phyloP scores from a whole-genome alignment of 2,113 vertebrate species.

The Lutjanus erythropterus region DNA sequence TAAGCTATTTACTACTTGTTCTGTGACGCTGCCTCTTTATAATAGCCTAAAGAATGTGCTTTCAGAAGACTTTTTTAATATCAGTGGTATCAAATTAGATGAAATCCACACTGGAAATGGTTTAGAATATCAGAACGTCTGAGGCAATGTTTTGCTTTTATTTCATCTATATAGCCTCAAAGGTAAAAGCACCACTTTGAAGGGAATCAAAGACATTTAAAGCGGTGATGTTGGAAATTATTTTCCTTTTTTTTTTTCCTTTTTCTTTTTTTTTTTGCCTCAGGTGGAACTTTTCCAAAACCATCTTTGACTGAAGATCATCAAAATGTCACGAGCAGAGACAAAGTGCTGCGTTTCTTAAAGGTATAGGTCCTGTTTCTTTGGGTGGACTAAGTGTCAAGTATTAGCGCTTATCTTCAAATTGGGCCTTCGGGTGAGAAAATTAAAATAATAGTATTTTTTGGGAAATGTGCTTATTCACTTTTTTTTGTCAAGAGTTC shows the following conservation, averaged over 20 bases:
- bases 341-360: background rate
- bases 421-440: background rate
- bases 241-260: background rate
- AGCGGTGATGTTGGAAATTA: conserved; percentile 17
- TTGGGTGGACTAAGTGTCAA: background rate
- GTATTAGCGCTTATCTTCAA: background rate
- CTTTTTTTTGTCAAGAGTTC: background rate
- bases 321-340: background rate
- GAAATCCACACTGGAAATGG: conserved; percentile 48
- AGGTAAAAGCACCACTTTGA: conserved; percentile 37
- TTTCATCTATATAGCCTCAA: conserved; percentile 55
- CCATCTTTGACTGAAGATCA: conserved; percentile 31
- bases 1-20: conserved; percentile 68
- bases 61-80: conserved; percentile 35
- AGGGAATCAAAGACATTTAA: conserved; percentile 43
- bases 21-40: conserved; percentile 75
- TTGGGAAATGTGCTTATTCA: background rate
- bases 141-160: conserved; percentile 9
- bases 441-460: background rate
- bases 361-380: conserved; percentile 5
- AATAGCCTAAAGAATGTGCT: conserved; percentile 67
- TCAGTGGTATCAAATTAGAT: conserved; percentile 43
- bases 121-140: conserved; percentile 30
- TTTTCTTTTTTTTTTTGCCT: conserved; percentile 12
- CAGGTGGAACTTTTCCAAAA: conserved; percentile 47